Base-by-base conservation (phyloP, 2,113 vertebrate species). In the Talpa occidentalis region DNA sequence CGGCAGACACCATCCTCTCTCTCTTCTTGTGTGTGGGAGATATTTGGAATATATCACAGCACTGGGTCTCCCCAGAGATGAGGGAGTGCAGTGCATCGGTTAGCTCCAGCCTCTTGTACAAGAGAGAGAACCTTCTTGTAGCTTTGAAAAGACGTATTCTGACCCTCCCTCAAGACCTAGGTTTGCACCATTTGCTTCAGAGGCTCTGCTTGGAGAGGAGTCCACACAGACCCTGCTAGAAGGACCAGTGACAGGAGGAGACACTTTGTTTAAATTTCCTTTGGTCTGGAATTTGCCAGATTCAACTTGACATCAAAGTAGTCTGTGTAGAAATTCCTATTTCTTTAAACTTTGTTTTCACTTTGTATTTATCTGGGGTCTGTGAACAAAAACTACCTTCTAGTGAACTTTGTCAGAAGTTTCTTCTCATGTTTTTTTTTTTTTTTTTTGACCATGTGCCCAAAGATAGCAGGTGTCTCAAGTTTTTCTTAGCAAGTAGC, bases 271-370 rank as follows among this genome's bases (percentile, higher is more conserved):
- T 40, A 69, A 74, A 54, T 67, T 77, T 52, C 32, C 62, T 91
- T 73, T 81, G 54, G 47, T 56, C 54, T 82, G 6, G 42, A 95
- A 56, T 49, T 79, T 66, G 24, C 32, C 72, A 62, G 42, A 35
- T 87, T 90, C 66, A 77, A 73, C 72, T 84, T 93, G 42, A 64
- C 52, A 73, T 59, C n/a, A 40, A 90, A 86, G n/a, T 66, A 40
- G 76, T 90, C 74, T 89, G 9, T 40, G 30, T 42, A 70, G 59
- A 93, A 84, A 32, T 24, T 56, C n/a, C 3, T 66, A 35, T 73
- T 52, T 72, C 94, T 92, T 90, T 73, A 88, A 92, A 54, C 60
- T 81, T 92, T 28, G 47, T 84, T 84, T 83, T 52, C 16, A 17
- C 4, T 79, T 47, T 94, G 24, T 60, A 30, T 88, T 93, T 79